Evolutionary conservation across 2,797 vertebrate genomes (phyloP).

Genomic region (Perodicticus potto): DNA sequence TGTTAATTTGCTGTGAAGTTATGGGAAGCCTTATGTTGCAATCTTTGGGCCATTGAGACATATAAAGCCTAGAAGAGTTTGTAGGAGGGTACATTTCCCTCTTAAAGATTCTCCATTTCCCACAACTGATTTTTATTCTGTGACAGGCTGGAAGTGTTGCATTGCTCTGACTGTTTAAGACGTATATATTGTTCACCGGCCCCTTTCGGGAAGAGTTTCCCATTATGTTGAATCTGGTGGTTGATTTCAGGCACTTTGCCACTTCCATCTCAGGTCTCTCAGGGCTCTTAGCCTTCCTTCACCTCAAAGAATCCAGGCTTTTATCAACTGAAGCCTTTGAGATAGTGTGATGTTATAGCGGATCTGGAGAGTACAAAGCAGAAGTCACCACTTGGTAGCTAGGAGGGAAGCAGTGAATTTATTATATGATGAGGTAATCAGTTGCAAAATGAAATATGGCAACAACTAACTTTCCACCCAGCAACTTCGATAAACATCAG

Average conservation of each 20-base stretch:
- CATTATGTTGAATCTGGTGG: background rate
- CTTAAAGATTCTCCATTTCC: slow-evolving; percentile 76
- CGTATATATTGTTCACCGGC: slow-evolving; percentile 68
- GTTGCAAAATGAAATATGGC: background rate
- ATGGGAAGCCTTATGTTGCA: slow-evolving; percentile 75
- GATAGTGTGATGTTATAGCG: background rate
- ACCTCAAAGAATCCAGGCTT: background rate
- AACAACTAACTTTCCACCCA: background rate
- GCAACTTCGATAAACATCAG: background rate
- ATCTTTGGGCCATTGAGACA: slow-evolving; percentile 74
- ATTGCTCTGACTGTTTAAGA: slow-evolving; percentile 60
- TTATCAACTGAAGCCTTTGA: background rate
- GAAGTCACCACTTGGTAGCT: background rate
- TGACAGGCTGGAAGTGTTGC: slow-evolving; percentile 64
- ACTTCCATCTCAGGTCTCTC: slow-evolving; percentile 46
- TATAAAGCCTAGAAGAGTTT: slow-evolving; percentile 78
- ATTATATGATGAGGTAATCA: background rate
- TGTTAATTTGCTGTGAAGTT: slow-evolving; percentile 79
- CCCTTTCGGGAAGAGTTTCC: slow-evolving; percentile 68
- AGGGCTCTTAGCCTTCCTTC: background rate
- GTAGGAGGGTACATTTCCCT: slow-evolving; percentile 77
- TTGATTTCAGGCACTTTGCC: slow-evolving; percentile 62
- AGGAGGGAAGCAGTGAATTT: background rate
- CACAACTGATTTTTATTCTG: slow-evolving; percentile 72
- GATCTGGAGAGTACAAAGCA: background rate